Evolutionary conservation across 2,113 vertebrate genomes (phyloP), one percentile per base, ranked within the genome.

Genomic region (Morone saxatilis): DNA sequence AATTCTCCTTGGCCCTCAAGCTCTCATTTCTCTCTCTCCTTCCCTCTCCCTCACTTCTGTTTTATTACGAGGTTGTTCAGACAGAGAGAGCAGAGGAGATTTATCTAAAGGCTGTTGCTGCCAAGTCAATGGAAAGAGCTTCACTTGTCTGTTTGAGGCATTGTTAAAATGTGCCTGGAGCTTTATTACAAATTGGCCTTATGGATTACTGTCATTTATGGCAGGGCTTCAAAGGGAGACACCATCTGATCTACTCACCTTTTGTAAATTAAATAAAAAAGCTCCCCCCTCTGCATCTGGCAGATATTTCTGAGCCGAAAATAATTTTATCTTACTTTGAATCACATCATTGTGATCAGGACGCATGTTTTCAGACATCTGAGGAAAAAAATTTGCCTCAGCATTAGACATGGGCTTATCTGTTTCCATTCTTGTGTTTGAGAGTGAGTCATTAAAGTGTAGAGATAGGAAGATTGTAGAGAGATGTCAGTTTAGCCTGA

Each of bases 111-210:
- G 90, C 91, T 89, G 91, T 91, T 90, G 87, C 88, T 92, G 91
- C 89, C 81, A 90, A 93, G 91, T 92, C 89, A 92, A 87, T 92
- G 90, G 89, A 86, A 89, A 91, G 85, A 80, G 88, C 92, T 88
- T 83, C 90, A 83, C 85, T 86, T 91, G 87, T 94, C 88, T 88
- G 86, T 91, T 88, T 90, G 87, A 92, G 85, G 87, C 86, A 88
- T 92, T 93, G 91, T 91, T 94, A 90, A 92, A 93, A 91, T 86
- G 86, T 71, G 91, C 93, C 89, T 81, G 62, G 86, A 91, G 92
- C 89, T 93, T 93, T 91, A 94, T 93, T 91, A 93, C 92, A 95
- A 93, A 94, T 95, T 93, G 91, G 89, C 85, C 91, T 92, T 90
- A 93, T 93, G 86, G 88, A 94, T 93, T 91, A 93, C 87, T 93